Conservation (phyloP, 1,140 invertebrate genomes). For the Drosophila fuyamai region DNA sequence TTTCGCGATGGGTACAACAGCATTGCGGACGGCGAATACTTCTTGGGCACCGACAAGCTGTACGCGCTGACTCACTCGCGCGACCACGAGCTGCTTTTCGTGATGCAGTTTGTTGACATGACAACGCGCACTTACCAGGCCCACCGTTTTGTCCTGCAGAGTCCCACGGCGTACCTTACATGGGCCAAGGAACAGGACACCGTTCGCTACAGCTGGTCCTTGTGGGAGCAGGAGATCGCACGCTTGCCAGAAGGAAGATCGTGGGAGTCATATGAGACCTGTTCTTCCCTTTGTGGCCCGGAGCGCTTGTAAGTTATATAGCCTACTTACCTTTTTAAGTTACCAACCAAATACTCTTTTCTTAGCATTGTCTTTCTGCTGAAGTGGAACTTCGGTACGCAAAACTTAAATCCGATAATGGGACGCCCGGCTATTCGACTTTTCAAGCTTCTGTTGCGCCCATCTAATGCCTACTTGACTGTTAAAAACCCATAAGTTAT, state of each 20-base stretch:
- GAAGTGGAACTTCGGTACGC: constrained; percentile 19
- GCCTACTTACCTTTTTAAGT: not conserved
- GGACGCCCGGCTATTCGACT: constrained; percentile 23
- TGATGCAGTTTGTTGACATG: constrained; percentile 32
- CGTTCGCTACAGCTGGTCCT: constrained; percentile 20
- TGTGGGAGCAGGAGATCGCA: constrained; percentile 22
- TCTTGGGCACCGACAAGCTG: constrained; percentile 40
- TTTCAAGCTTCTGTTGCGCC: constrained; percentile 18
- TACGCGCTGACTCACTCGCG: constrained; percentile 41
- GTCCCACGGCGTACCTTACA: constrained; percentile 2
- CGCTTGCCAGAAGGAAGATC: constrained; percentile 1
- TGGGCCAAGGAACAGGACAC: constrained; percentile 24
- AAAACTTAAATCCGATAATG: constrained; percentile 1
- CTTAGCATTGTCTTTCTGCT: constrained; percentile 35
- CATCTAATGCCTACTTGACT: constrained; percentile 29
- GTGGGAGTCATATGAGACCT: constrained; percentile 8
- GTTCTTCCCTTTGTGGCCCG: constrained; percentile 1
- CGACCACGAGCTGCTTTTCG: constrained; percentile 35
- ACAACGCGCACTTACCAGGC: constrained; percentile 12
- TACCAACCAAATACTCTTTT: not conserved
- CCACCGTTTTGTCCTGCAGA: constrained; percentile 18
- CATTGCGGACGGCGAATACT: constrained; percentile 34
- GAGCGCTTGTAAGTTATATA: constrained; percentile 28
- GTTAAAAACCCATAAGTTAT: not conserved
- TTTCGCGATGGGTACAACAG: constrained; percentile 33